Evolutionary conservation across 2,797 vertebrate species (phyloP).

Genomic region (Spondyliosoma cantharus): DNA sequence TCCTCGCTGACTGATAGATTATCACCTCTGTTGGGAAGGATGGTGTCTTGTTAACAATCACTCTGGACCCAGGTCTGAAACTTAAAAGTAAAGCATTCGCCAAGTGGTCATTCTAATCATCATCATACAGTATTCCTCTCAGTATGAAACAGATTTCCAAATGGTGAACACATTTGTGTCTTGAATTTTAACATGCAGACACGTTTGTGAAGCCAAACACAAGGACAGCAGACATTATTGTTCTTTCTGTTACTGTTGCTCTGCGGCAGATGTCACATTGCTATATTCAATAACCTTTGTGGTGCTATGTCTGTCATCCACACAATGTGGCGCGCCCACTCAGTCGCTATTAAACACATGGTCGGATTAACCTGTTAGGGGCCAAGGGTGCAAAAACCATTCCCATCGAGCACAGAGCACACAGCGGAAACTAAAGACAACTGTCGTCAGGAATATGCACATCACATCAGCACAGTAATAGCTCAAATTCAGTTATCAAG

Average conservation of each 20-base stretch:
- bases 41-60: not conserved
- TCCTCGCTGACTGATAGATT: slow-evolving; percentile 2
- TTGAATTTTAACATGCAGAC: not conserved
- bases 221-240: not conserved
- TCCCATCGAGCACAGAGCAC: not conserved
- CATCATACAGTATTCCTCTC: not conserved
- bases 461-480: not conserved
- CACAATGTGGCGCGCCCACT: slow-evolving; percentile 30
- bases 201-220: not conserved
- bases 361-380: not conserved
- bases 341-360: slow-evolving; percentile 7
- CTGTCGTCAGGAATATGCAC: not conserved
- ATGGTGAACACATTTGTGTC: not conserved
- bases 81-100: not conserved
- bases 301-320: slow-evolving; percentile 56
- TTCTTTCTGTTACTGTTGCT: slow-evolving; percentile 17
- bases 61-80: not conserved
- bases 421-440: not conserved
- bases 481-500: not conserved
- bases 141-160: not conserved
- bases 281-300: slow-evolving; percentile 65
- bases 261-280: slow-evolving; percentile 31
- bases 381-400: not conserved
- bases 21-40: slow-evolving; percentile 2
- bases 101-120: slow-evolving; percentile 11